Conservation (phyloP, 2,888 invertebrate species). For the Tetranychus piercei region DNA sequence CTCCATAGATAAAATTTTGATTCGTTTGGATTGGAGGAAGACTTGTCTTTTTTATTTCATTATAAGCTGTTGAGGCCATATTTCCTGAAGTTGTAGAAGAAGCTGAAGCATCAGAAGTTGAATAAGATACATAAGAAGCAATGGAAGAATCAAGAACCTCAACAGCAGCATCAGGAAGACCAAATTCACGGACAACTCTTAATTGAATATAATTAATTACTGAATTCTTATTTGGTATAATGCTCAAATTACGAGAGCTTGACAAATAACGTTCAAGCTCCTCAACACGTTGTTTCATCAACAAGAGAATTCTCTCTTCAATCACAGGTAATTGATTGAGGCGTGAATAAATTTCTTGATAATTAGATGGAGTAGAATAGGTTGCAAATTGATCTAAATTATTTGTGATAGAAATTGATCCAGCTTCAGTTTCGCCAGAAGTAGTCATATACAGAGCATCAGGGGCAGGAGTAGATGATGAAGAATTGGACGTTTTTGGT, state of each 20-base stretch:
- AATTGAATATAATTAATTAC: slow-evolving; percentile 59
- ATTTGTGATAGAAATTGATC: background rate
- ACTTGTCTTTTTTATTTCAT: background rate
- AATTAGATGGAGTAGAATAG: background rate
- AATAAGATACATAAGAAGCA: slow-evolving; percentile 7
- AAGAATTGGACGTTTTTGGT: background rate
- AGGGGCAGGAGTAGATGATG: slow-evolving; percentile 43
- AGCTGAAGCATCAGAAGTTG: slow-evolving; percentile 4
- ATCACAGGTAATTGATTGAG: slow-evolving; percentile 20
- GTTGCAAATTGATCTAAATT: background rate
- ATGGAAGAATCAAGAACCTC: background rate
- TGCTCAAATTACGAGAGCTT: slow-evolving; percentile 51
- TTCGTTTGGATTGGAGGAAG: background rate
- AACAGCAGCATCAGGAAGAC: slow-evolving; percentile 53
- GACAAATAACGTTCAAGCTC: slow-evolving; percentile 59
- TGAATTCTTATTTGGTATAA: slow-evolving; percentile 46
- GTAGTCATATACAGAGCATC: slow-evolving; percentile 80
- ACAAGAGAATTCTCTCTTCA: slow-evolving; percentile 41
- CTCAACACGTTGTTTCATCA: slow-evolving; percentile 65
- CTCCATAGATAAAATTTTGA: background rate
- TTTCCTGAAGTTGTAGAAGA: background rate
- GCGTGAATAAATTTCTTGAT: background rate
- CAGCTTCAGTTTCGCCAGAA: background rate
- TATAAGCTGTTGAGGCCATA: background rate
- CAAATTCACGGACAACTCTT: slow-evolving; percentile 79